Conservation (phyloP, 1,140 invertebrate species). For the Drosophila ambigua region DNA sequence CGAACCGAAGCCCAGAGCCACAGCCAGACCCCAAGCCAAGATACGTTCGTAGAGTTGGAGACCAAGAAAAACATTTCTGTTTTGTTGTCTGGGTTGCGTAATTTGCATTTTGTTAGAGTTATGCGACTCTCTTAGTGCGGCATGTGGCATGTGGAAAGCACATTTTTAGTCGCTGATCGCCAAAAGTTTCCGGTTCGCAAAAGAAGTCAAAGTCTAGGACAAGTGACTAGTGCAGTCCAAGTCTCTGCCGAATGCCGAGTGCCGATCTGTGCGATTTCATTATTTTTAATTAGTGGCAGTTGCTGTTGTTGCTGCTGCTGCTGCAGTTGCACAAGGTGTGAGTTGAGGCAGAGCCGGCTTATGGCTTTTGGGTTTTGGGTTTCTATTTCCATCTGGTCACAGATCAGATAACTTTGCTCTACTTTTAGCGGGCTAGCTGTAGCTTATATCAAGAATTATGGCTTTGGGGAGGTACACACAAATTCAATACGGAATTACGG, state of each 20-base stretch:
- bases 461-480: constrained; percentile 16
- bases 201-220: constrained; percentile 80
- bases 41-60: constrained; percentile 2
- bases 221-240: constrained; percentile 27
- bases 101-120: constrained; percentile 69
- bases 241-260: constrained; percentile 21
- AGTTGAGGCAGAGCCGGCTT: constrained; percentile 16
- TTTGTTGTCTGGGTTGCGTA: constrained; percentile 61
- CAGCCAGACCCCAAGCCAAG: constrained; percentile 16
- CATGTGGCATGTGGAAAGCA: constrained; percentile 61
- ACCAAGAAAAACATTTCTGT: constrained; percentile 60
- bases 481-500: constrained; percentile 22
- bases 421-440: background rate
- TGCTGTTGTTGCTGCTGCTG: constrained; percentile 5
- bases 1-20: no score
- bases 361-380: constrained; percentile 14
- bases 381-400: constrained; percentile 21
- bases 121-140: constrained; percentile 54
- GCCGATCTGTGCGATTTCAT: constrained; percentile 1
- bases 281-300: constrained; percentile 52
- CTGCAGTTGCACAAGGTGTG: constrained; percentile 32
- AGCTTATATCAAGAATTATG: constrained; percentile 22
- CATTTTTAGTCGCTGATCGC: constrained; percentile 29
- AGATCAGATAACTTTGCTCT: constrained; percentile 24
- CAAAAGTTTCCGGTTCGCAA: constrained; percentile 69